Conservation (phyloP, 2,797 vertebrate species). For the Typhlichthys eigenmanni region DNA sequence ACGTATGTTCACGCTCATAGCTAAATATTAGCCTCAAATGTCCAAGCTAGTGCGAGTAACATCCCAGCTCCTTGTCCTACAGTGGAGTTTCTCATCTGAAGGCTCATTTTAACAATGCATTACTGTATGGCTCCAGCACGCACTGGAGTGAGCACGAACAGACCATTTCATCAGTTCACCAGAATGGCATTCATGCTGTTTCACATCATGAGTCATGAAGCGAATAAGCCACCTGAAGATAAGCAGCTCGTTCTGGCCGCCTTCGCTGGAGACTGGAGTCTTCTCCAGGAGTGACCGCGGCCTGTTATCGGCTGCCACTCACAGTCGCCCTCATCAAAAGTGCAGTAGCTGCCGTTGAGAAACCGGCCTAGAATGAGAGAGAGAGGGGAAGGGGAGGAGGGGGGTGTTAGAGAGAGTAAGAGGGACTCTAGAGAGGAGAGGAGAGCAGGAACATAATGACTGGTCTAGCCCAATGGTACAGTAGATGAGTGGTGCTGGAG, state of each 20-base stretch:
- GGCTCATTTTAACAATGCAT: conserved; percentile 22
- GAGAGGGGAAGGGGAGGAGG: conserved; percentile 24
- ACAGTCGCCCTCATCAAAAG: conserved; percentile 89
- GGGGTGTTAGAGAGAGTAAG: background rate
- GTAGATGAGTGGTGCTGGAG: background rate
- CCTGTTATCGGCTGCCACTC: conserved; percentile 80
- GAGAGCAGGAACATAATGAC: conserved; percentile 36
- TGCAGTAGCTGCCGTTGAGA: conserved; percentile 91
- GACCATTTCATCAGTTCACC: conserved; percentile 13
- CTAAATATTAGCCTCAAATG: conserved; percentile 7
- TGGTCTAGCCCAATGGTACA: conserved; percentile 18
- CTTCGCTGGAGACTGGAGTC: conserved; percentile 73
- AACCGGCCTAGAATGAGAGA: conserved; percentile 80
- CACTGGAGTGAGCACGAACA: too few species aligned
- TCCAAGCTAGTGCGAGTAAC: conserved; percentile 25
- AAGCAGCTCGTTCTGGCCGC: conserved; percentile 62
- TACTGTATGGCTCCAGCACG: background rate
- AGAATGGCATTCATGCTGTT: background rate
- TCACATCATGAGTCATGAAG: background rate
- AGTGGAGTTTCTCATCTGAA: conserved; percentile 14
- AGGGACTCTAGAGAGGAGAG: conserved; percentile 26
- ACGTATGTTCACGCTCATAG: conserved; percentile 17
- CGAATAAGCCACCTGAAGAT: conserved; percentile 57
- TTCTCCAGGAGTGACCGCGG: conserved; percentile 77
- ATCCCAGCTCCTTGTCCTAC: background rate